Base-by-base conservation (phyloP, 2,797 vertebrate species). In the Gymnopithys bicolor region DNA sequence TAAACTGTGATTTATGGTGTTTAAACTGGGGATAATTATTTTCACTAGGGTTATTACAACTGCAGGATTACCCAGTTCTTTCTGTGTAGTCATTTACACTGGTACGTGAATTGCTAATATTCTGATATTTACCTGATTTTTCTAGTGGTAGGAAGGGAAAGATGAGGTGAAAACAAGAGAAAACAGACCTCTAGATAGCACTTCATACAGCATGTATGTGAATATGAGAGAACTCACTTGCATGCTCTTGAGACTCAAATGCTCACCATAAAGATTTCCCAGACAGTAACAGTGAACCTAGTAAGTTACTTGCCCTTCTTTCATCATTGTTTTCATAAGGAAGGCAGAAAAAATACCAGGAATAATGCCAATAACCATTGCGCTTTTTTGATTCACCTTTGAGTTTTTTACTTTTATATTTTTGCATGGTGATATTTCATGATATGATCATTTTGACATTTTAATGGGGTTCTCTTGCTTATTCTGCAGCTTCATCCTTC, bases 1-100 rank as follows among this genome's bases (percentile, higher is more conserved):
- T 87, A 90, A 97, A 93, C 25, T 30, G 37, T 89, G 85, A 93
- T 94, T 94, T 93, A 94, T 78, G 79, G 49, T 87, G 49, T 96
- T 94, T 94, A 94, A 89, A 90, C 35, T 74, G 49, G n/a, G 88
- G 53, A 84, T 87, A 83, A 95, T 90, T 95, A 84, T 89, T 90
- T 94, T 88, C 75, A 93, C 52, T 89, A 87, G 46, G 43, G 60
- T 27, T 84, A 94, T 66, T 82, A 89, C 82, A 92, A 88, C 46
- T 76, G 37, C 58, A 82, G 84, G 89, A 74, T 68, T 81, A 79
- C 33, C 22, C n/a, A 39, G 27, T 28, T 82, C 63, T 35, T 93
- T 84, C 67, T 64, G 48, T 64, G 58, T 62, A 79, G 60, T 62
- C 69, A 63, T 88, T 81, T 85, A 76, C 17, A 27, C 7, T 79